Conservation (phyloP, 1,140 invertebrate genomes). For the Leptinotarsa defecta region DNA sequence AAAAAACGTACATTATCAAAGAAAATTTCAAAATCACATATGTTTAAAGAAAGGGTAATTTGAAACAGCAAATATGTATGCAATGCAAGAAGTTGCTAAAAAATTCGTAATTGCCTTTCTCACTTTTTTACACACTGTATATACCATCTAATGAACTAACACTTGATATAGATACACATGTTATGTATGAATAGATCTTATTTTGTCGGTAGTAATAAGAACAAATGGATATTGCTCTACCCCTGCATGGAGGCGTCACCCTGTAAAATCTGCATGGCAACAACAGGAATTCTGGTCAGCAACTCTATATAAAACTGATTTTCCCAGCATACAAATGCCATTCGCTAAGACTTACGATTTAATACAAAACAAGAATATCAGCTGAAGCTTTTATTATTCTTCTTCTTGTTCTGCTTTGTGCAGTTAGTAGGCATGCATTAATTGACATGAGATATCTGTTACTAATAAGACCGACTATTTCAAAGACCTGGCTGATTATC, state of each 20-base stretch:
- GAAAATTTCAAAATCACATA: no score
- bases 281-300: background rate
- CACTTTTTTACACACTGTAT: no score
- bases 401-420: slow-evolving; percentile 26
- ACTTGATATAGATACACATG: no score
- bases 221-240: no score
- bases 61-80: no score
- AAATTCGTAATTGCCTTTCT: no score
- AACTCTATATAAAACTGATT: slow-evolving; percentile 28
- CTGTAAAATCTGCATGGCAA: slow-evolving; percentile 10
- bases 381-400: slow-evolving; percentile 59
- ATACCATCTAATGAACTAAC: no score
- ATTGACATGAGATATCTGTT: slow-evolving; percentile 41
- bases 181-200: no score
- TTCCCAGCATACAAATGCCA: slow-evolving; percentile 33
- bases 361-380: slow-evolving; percentile 35
- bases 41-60: no score
- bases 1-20: no score
- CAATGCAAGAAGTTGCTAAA: no score
- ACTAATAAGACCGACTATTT: slow-evolving; percentile 37
- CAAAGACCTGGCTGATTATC: slow-evolving; percentile 34
- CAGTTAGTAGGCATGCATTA: slow-evolving; percentile 33
- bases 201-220: no score
- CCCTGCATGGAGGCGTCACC: background rate
- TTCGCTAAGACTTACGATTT: slow-evolving; percentile 30